Evolutionary conservation across 2,113 vertebrate genomes (phyloP), one percentile per base, ranked within the genome.

Genomic region (Tonatia bakeri): DNA sequence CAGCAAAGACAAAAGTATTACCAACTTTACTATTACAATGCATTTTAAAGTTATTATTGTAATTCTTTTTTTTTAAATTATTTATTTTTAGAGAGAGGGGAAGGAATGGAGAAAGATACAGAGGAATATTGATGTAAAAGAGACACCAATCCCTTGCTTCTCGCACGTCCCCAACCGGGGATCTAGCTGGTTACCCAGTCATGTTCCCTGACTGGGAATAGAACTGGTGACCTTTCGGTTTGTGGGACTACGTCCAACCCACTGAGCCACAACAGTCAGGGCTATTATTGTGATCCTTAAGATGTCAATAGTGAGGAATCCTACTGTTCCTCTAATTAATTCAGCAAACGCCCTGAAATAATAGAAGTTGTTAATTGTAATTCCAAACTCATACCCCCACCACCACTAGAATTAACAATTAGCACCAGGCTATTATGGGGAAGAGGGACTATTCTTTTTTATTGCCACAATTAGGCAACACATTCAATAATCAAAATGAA

Each of bases 321-420:
- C 97, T 84, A 97, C 98, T 98, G 98, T 98, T 96, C 96, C 96
- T 91, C 98, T 98, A 98, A 98, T 98, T 98, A 98, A 98, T 98
- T 98, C 95, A 0, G 97, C 97, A 97, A 97, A 98, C 98, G 98
- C 94, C 38, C 88, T 90, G 97, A 98, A 98, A 98, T 98, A 98
- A 98, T 97, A 98, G 97, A 93, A 97, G 95, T 81, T 92, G 94
- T 97, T 97, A 95, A 98, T 98, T 98, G 97, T 97, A 96, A 98
- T 98, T 98, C 98, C 94, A 97, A 97, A 96, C 97, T 98, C 98
- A 98, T 19, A 28, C 43, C 43, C 98, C 97, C 95, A 98, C 94
- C 83, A 98, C 98, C 98, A 98, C 97, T 98, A 98, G 97, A 98
- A 98, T 98, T 98, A 97, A 98, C 98, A 98, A 98, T 98, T 98